Percentiles rank a stretch among this genome's conserved stretches.
These are phyloP conservation scores for Pandemis cinnamomeana DNA, from an alignment of 2,888 invertebrate genomes.

Conservation along the genomic window DNA sequence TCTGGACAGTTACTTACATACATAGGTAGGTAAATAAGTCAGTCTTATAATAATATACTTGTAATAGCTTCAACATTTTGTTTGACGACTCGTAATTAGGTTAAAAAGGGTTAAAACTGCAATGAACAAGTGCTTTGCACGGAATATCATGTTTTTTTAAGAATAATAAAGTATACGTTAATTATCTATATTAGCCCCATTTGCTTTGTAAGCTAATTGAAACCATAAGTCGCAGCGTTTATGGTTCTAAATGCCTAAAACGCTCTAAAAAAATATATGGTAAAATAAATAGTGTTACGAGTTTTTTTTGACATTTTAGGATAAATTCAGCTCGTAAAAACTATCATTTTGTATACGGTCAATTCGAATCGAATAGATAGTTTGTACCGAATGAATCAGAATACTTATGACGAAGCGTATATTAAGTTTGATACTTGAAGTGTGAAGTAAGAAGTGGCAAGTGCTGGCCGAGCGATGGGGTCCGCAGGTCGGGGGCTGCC, in stretches of 20 bases:
- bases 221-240: too few species aligned
- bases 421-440: slow-evolving; percentile 30
- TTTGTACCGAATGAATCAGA: slow-evolving; percentile 12
- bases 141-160: too few species aligned
- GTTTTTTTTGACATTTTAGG: too few species aligned
- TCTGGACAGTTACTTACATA: not conserved
- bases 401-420: not conserved
- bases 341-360: not conserved
- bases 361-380: not conserved
- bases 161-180: too few species aligned
- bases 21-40: too few species aligned
- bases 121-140: too few species aligned
- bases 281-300: too few species aligned
- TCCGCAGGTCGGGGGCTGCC: slow-evolving; percentile 46
- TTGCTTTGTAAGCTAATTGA: too few species aligned
- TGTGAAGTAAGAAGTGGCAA: slow-evolving; percentile 37
- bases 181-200: too few species aligned
- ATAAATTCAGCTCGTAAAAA: not conserved
- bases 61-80: not conserved
- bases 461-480: slow-evolving; percentile 45
- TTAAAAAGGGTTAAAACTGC: not conserved
- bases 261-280: too few species aligned
- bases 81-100: not conserved
- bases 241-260: too few species aligned
- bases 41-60: not conserved